Evolutionary conservation across 2,888 invertebrate species (phyloP).

Genomic region (Tenthredo notha): DNA sequence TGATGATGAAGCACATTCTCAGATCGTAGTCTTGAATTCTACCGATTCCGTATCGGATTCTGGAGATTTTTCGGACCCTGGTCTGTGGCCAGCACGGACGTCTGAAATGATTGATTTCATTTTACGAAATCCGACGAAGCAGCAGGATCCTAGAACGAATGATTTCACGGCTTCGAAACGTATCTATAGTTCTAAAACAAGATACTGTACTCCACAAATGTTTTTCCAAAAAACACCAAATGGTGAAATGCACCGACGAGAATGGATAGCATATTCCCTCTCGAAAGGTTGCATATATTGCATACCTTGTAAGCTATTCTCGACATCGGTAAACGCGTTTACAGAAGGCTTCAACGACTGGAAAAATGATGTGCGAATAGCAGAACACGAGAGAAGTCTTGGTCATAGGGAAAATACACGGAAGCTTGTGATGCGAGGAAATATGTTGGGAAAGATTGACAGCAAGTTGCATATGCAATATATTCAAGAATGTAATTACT

Average conservation of each 20-base stretch:
- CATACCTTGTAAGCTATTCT: conserved; percentile 56
- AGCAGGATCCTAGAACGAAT: conserved; percentile 49
- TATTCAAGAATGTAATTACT: conserved; percentile 60
- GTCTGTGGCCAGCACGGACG: conserved; percentile 47
- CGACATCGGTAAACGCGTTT: conserved; percentile 51
- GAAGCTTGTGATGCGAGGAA: conserved; percentile 45
- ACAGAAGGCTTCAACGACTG: conserved; percentile 57
- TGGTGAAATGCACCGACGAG: conserved; percentile 54
- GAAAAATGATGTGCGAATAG: conserved; percentile 54
- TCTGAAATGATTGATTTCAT: conserved; percentile 55
- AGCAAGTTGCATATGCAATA: conserved; percentile 56
- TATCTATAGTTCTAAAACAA: conserved; percentile 42
- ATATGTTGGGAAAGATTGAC: conserved; percentile 54
- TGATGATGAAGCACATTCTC: conserved; percentile 13
- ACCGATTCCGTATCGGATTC: conserved; percentile 27
- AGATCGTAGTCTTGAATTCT: background rate
- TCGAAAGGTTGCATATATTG: conserved; percentile 54
- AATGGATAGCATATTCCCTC: conserved; percentile 56
- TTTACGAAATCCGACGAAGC: conserved; percentile 50
- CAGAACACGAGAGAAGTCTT: conserved; percentile 53
- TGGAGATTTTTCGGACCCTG: conserved; percentile 54
- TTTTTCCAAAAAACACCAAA: conserved; percentile 55
- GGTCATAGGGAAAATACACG: conserved; percentile 54
- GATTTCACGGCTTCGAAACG: conserved; percentile 52
- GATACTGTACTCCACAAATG: conserved; percentile 51